These are phyloP conservation scores for Microhierax caerulescens DNA, from an alignment of 2,797 vertebrate genomes.

Conservation along the genomic window DNA sequence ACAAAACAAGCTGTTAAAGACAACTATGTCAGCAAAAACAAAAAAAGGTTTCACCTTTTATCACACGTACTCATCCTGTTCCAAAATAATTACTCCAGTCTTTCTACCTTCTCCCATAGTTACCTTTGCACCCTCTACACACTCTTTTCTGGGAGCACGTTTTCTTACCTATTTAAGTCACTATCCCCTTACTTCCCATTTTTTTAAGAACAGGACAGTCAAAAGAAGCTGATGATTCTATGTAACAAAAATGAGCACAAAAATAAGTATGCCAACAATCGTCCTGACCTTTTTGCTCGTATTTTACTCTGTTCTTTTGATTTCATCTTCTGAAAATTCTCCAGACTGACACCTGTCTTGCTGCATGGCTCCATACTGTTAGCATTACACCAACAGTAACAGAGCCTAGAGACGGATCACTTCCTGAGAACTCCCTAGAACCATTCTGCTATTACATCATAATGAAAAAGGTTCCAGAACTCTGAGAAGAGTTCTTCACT, in stretches of 20 bases:
- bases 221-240: not conserved
- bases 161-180: not conserved
- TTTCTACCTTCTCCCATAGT: not conserved
- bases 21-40: not conserved
- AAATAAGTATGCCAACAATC: not conserved
- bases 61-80: rapidly evolving
- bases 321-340: not conserved
- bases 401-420: not conserved
- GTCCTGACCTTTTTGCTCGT: not conserved
- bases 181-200: not conserved
- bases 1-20: not conserved
- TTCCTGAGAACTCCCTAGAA: not conserved
- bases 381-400: not conserved
- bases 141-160: not conserved
- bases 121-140: not conserved
- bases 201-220: not conserved
- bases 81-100: not conserved
- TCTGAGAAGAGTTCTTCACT: not conserved
- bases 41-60: not conserved
- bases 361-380: not conserved
- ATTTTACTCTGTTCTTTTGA: not conserved
- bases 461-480: not conserved
- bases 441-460: not conserved
- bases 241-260: not conserved
- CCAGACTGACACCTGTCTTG: not conserved